Base-by-base conservation (phyloP, 2,113 vertebrate genomes). In the Notarius lentiginosus region DNA sequence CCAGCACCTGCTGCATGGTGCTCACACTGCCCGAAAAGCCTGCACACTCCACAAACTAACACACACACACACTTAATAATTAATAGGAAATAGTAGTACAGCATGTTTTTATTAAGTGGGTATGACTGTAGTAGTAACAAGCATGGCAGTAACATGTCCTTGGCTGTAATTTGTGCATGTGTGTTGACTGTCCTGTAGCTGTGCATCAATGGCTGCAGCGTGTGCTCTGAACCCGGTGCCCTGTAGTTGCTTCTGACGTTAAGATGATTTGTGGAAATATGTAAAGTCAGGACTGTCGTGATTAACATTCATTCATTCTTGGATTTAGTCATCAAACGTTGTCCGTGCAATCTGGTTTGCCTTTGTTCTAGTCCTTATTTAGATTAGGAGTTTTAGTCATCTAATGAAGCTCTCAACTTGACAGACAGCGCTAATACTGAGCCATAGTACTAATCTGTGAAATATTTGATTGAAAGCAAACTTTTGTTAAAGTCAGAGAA, bases 1-100 rank as follows among this genome's bases (percentile, higher is more conserved):
- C 97, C 1, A 99, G 91, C 82, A 96, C 94, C 83, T 96, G 96
- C 91, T 95, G 96, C 66, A 97, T 93, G 5, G 91, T 94, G 90
- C 89, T 93, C 66, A 94, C 82, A n/a, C 89, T 91, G 0, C 92
- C 63, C 1, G 93, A 94, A 30, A 97, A 92, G 70, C 87, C 88
- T 85, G 88, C 94, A 90, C 93, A 90, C 1, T 94, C 93, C 0
- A 90, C 72, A 77, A 86, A 90, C 96, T 97, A 76, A 72, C 20
- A 27, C 66, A 88, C 7, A 90, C 58, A 86, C 47, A 34, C 20
- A 30, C 30, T 24, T 77, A 18, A 58, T 58, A 18, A 77, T 27
- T 51, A 85, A 49, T 49, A 47, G n/a, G 10, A 77, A 65, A 82
- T 66, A 76, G 58, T 75, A 70, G 2, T 2, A 7, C 41, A 41